phyloP scores from a whole-genome alignment of 1,140 invertebrate species.

The Bombus haemorrhoidalis region DNA sequence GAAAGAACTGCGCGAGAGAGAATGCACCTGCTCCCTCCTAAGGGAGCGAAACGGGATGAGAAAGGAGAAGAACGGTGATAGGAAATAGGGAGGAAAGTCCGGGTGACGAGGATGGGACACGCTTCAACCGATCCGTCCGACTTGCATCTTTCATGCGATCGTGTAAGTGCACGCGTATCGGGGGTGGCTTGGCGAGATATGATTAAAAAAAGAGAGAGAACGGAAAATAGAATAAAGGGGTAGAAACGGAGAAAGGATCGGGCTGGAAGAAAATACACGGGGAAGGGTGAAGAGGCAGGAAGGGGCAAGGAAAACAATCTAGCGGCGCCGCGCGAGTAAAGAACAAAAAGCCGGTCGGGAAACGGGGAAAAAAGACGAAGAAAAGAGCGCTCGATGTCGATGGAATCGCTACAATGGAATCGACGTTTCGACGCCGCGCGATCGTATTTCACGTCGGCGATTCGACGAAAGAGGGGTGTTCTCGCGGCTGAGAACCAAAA shows the following conservation, averaged over 20 bases:
- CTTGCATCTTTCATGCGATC: slow-evolving; percentile 15
- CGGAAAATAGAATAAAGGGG: neutral
- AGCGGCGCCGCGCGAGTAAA: neutral
- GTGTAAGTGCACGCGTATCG: slow-evolving; percentile 11
- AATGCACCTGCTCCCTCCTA: too few species aligned
- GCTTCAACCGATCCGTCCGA: neutral
- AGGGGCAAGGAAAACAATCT: slow-evolving; percentile 36
- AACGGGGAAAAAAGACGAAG: neutral
- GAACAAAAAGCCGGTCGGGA: neutral
- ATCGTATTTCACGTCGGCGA: slow-evolving; percentile 43
- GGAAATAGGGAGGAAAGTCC: neutral
- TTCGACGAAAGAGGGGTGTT: slow-evolving; percentile 14
- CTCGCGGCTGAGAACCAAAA: neutral
- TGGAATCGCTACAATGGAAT: slow-evolving; percentile 53
- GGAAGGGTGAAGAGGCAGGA: neutral
- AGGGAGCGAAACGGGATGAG: too few species aligned
- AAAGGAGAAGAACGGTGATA: neutral
- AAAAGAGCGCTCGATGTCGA: slow-evolving; percentile 22
- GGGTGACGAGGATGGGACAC: slow-evolving; percentile 14
- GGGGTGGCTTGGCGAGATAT: slow-evolving; percentile 1
- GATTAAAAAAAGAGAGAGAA: neutral
- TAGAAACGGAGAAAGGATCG: neutral
- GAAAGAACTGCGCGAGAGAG: neutral
- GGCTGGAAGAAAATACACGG: neutral
- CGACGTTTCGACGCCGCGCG: slow-evolving; percentile 35